Base-by-base conservation (phyloP, 2,797 vertebrate genomes). In the Hylomyscus alleni region DNA sequence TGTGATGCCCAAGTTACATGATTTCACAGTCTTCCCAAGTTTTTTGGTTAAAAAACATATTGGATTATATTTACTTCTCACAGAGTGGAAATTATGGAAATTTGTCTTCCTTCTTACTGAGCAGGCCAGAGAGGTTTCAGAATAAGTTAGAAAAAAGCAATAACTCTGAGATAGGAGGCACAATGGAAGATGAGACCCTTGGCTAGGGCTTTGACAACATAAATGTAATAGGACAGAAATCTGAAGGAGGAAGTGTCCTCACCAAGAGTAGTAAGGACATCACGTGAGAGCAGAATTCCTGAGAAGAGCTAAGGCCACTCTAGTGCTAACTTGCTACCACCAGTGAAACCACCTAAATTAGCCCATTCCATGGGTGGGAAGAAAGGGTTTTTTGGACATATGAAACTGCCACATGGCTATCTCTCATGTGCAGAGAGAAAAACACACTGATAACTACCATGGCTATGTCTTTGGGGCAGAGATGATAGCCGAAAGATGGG, bases 1-100 rank as follows among this genome's bases (percentile, higher is more conserved):
- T 4, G 8, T 8, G 22, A 31, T 31, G 22, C 0, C 47, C 44
- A 2, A 77, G 1, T 34, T n/a, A 17, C 1, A 37, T 3, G 2
- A 50, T 37, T 69, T 73, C 73, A 85, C 12, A 62, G 17, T 37
- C 3, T 22, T 47, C 20, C 8, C 10, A 0, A 34, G 10, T 56
- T 75, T 69, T 81, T 69, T 76, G 31, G 0, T 83, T 94, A 22
- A 20, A 94, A 94, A 81, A 72, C 22, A 85, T 8, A 29, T 8
- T 50, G 15, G 19, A 17, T 60, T 78, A 34, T 75, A 3, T 52
- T 40, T 82, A 26, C 40, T 84, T 12, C 40, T 91, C 47, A 67
- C 29, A 24, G 6, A 47, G 15, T 50, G 24, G 11, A 6, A 93
- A 80, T n/a, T 58, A 60, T 89, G 34, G 7, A 8, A 73, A 56